Conservation (phyloP, 2,113 vertebrate genomes). For the Vulpes lagopus region DNA sequence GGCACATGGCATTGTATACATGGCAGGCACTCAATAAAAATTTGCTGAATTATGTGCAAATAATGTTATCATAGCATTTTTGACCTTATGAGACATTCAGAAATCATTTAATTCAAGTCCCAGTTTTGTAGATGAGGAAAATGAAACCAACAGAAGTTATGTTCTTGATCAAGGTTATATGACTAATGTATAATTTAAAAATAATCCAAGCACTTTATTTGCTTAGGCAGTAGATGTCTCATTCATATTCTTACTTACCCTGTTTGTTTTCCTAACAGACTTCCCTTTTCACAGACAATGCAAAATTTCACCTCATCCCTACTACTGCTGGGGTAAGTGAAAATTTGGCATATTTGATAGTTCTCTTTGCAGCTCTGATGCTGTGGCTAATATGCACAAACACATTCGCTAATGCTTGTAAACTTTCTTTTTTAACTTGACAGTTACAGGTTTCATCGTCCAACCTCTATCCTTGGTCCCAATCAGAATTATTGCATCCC, state of each 20-base stretch:
- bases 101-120: slow-evolving; percentile 32
- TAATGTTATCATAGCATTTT: slow-evolving; percentile 22
- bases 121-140: slow-evolving; percentile 31
- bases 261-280: slow-evolving; percentile 43
- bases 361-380: neutral
- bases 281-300: neutral
- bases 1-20: neutral
- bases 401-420: neutral
- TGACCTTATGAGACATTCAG: neutral
- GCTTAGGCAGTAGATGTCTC: slow-evolving; percentile 7
- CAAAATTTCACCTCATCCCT: neutral
- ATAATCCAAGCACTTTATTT: slow-evolving; percentile 45
- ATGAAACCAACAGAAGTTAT: neutral
- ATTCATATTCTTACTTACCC: neutral
- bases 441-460: neutral
- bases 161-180: slow-evolving; percentile 44
- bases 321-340: neutral
- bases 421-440: slow-evolving; percentile 36
- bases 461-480: neutral
- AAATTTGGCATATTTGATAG: neutral
- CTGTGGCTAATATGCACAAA: neutral
- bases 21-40: neutral
- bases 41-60: slow-evolving; percentile 2
- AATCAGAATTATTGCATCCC: neutral
- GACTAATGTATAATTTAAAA: slow-evolving; percentile 54